These are phyloP conservation scores for Watsonalla binaria DNA, from an alignment of 2,888 invertebrate genomes.

Conservation along the genomic window DNA sequence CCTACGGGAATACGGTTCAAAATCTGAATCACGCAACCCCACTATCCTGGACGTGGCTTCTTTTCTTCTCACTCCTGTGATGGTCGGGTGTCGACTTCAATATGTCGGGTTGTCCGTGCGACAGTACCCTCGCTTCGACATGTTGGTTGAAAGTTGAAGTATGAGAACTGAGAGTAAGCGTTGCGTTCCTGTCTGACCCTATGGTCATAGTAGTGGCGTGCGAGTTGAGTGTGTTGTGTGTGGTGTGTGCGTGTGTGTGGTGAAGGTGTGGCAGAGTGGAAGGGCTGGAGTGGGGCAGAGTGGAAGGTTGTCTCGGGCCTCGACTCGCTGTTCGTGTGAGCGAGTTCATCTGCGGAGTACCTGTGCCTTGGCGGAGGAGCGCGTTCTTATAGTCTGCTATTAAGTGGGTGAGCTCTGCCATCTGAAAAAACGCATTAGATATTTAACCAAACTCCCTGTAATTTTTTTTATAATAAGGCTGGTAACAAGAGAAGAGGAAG, in stretches of 20 bases:
- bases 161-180: constrained; percentile 58
- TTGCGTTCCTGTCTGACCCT: constrained; percentile 62
- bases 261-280: constrained; percentile 60
- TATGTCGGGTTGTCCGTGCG: constrained; percentile 87
- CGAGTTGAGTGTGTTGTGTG: constrained; percentile 79
- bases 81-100: constrained; percentile 93
- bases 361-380: constrained; percentile 85
- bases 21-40: constrained; percentile 62
- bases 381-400: constrained; percentile 98
- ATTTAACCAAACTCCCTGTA: too few relatives aligned
- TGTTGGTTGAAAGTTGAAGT: constrained; percentile 55
- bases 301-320: constrained; percentile 73
- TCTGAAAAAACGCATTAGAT: constrained; percentile 71
- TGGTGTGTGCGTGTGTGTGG: constrained; percentile 59
- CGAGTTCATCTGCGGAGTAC: constrained; percentile 89
- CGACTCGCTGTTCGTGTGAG: constrained; percentile 85
- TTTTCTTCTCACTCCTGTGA: constrained; percentile 71
- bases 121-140: constrained; percentile 41
- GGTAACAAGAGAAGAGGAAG: too few relatives aligned
- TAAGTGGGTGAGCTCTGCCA: constrained; percentile 92
- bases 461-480: too few relatives aligned
- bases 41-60: constrained; percentile 59
- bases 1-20: constrained; percentile 2
- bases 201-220: constrained; percentile 73
- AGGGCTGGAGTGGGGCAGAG: constrained; percentile 66